phyloP scores from a whole-genome alignment of 2,888 invertebrate species.

The Drosophila sordidula region DNA sequence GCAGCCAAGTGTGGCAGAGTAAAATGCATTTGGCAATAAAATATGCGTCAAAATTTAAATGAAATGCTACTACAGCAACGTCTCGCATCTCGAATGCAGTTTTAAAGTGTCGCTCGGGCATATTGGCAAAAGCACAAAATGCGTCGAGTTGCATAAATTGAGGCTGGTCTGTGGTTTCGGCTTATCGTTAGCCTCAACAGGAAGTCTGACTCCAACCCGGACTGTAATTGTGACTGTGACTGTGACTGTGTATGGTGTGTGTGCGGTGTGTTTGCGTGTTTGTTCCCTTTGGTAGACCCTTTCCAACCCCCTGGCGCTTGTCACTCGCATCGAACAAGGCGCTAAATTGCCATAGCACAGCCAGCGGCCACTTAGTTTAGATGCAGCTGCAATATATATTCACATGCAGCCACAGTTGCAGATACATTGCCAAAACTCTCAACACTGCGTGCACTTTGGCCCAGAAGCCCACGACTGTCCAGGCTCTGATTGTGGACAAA shows the following conservation, averaged over 20 bases:
- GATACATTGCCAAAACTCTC: constrained; percentile 45
- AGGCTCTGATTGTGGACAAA: constrained; percentile 23
- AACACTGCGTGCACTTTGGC: constrained; percentile 35
- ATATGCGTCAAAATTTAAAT: constrained; percentile 76
- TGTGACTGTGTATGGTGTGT: constrained; percentile 8
- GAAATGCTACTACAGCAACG: constrained; percentile 46
- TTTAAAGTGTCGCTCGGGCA: constrained; percentile 45
- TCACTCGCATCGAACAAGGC: constrained; percentile 56
- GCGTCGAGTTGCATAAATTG: constrained; percentile 63
- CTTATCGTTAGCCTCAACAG: constrained; percentile 47
- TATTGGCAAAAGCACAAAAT: constrained; percentile 55
- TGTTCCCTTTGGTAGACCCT: constrained; percentile 10
- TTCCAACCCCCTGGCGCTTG: constrained; percentile 34
- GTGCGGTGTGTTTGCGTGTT: constrained; percentile 10
- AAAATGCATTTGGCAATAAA: constrained; percentile 65
- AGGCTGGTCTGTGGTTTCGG: constrained; percentile 47
- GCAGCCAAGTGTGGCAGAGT: constrained; percentile 50
- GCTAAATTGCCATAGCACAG: constrained; percentile 63
- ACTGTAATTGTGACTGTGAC: constrained; percentile 15
- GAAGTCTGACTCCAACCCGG: constrained; percentile 1
- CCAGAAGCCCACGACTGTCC: constrained; percentile 39
- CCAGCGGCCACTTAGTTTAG: constrained; percentile 45
- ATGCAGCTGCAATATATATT: constrained; percentile 17
- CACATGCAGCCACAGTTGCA: constrained; percentile 2
- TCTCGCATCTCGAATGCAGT: constrained; percentile 21